Evolutionary conservation across 2,888 invertebrate species (phyloP), one percentile per base, ranked within the genome.

Genomic region (Endotricha flammealis): DNA sequence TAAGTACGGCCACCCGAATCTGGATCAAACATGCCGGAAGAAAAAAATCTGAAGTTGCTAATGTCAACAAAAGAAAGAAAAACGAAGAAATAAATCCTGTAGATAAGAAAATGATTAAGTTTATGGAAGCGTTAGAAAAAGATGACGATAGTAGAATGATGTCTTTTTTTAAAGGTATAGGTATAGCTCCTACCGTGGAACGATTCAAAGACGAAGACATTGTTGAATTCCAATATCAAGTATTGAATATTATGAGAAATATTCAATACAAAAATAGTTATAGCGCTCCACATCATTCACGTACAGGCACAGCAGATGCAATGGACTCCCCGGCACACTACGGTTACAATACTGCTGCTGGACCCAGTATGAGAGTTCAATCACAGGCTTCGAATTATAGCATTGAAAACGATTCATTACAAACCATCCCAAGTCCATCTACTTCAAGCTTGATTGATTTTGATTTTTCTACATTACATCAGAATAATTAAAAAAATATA

Each of bases 141-240:
- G 42, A 53, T 25, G 50, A 56, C 9, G 45, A 50, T 3, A 53
- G 42, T 42, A 42, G 53, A 12, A 34, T 47, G 35, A 48, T 46
- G 50, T 50, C 33, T 32, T 55, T 53, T 53, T 46, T 46, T 4
- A 43, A 41, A 44, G n/a, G n/a, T n/a, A n/a, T n/a, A 41, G 41
- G 41, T 11, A 42, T 27, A 27, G 12, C 27, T 10, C 25, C 46
- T 37, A 42, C 46, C 29, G 53, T 55, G 24, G 46, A 48, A 36
- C 41, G 38, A 36, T 50, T 51, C 20, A 50, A 43, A 30, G 50
- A 52, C 30, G 48, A 50, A 42, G 48, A 55, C 17, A 47, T 41
- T 42, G 46, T 55, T 39, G 51, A 55, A 36, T 55, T 51, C 32
- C 50, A 55, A 29, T 53, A 48, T 31, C 50, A 50, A 42, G 48